Evolutionary conservation across 2,113 vertebrate species (phyloP).

Genomic region (Labrus mixtus): DNA sequence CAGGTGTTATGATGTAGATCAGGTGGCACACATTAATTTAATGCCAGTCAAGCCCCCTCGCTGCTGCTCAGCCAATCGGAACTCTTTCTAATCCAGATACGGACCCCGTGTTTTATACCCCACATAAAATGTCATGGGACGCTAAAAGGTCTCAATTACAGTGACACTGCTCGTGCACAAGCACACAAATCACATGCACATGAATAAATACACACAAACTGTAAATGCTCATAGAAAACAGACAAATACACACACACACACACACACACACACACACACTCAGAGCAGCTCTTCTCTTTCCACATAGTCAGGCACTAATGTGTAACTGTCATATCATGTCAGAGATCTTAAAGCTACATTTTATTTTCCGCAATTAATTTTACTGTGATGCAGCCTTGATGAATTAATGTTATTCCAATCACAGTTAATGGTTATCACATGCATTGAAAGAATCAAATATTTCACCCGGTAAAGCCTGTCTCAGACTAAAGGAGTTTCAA

Average conservation of each 20-base stretch:
- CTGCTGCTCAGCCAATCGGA: slow-evolving; percentile 31
- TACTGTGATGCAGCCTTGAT: background rate
- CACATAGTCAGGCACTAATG: background rate
- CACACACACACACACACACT: background rate
- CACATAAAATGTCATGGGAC: slow-evolving; percentile 35
- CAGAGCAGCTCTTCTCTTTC: background rate
- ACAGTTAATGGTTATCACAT: background rate
- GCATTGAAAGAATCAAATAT: background rate
- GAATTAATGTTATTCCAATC: background rate
- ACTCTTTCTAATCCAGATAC: slow-evolving; percentile 7
- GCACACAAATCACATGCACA: slow-evolving; percentile 42
- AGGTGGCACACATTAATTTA: slow-evolving; percentile 40
- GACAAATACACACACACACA: slow-evolving; percentile 4
- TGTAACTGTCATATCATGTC: background rate
- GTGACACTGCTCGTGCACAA: slow-evolving; percentile 14
- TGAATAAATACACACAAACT: background rate
- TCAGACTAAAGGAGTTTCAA: too few relatives aligned
- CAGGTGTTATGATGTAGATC: slow-evolving; percentile 57
- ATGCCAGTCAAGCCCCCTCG: slow-evolving; percentile 6
- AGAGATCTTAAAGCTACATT: background rate
- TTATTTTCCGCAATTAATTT: background rate
- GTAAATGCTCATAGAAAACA: background rate
- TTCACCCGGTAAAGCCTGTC: background rate
- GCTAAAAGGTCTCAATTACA: slow-evolving; percentile 59
- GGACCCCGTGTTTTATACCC: slow-evolving; percentile 17